A percentile compares a stretch with the other conserved stretches of the same genome.
These are phyloP conservation scores for Agelastica alni DNA, from an alignment of 2,888 invertebrate species.

Conservation along the genomic window DNA sequence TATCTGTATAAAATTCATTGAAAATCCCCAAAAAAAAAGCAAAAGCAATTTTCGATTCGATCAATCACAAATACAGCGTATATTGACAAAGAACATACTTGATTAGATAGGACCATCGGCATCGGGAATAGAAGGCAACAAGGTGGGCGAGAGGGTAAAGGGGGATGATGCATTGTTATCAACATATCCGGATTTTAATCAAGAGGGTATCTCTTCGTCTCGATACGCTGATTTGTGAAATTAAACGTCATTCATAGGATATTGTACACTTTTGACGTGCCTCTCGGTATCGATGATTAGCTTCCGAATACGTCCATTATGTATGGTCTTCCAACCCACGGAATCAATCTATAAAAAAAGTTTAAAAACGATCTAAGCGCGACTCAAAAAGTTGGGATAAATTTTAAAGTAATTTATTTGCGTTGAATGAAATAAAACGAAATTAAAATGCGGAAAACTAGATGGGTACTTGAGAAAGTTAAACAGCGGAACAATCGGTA, in stretches of 20 bases:
- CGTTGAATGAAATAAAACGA: too few relatives aligned
- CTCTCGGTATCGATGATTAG: constrained; percentile 14
- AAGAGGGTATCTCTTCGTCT: constrained; percentile 52
- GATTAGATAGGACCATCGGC: constrained; percentile 53
- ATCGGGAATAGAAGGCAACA: constrained; percentile 45
- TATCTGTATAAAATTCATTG: not conserved
- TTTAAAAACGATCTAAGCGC: too few relatives aligned
- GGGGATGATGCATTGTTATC: constrained; percentile 48
- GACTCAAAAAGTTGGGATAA: too few relatives aligned
- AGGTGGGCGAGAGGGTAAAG: constrained; percentile 28
- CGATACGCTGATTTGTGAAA: constrained; percentile 50
- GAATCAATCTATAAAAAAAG: too few relatives aligned
- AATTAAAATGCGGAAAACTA: too few relatives aligned
- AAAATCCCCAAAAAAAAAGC: constrained; percentile 36
- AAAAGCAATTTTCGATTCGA: constrained; percentile 54
- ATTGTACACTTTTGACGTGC: constrained; percentile 44
- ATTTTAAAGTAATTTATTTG: too few relatives aligned
- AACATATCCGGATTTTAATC: constrained; percentile 54
- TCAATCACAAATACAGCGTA: constrained; percentile 54
- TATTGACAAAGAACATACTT: constrained; percentile 54
- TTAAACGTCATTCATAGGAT: constrained; percentile 53
- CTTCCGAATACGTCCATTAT: too few relatives aligned
- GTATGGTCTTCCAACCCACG: too few relatives aligned
- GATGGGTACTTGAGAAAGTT: too few relatives aligned
- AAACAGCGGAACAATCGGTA: too few relatives aligned